Evolutionary conservation across 2,113 vertebrate species (phyloP).

Genomic region (Lycaon pictus): DNA sequence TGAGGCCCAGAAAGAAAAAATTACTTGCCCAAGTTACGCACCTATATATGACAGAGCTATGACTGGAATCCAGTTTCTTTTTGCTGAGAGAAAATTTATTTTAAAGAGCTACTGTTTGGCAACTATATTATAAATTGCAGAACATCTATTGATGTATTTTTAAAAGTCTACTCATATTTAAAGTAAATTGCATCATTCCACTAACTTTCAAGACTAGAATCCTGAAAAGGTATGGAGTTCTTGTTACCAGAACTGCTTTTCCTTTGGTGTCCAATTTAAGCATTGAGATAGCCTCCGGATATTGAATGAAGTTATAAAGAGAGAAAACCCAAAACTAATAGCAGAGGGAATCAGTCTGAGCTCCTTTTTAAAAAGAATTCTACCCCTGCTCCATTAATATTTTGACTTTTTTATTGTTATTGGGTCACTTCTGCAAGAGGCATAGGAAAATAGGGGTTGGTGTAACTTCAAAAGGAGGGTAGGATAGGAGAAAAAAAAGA

Average conservation of each 20-base stretch:
- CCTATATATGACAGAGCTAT: neutral
- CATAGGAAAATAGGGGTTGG: neutral
- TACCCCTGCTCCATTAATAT: neutral
- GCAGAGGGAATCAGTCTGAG: neutral
- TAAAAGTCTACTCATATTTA: constrained; percentile 21
- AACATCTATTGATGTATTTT: neutral
- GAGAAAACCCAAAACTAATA: neutral
- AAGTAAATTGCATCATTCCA: neutral
- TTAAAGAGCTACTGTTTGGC: constrained; percentile 13
- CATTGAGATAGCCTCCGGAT: neutral
- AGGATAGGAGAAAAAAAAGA: constrained; percentile 12
- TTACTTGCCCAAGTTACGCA: neutral
- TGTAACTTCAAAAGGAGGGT: neutral
- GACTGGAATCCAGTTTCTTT: neutral
- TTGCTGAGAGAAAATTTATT: constrained; percentile 22
- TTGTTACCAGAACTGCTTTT: neutral
- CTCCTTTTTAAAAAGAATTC: neutral
- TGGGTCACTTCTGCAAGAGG: neutral
- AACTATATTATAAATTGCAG: neutral
- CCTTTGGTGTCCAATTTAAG: neutral
- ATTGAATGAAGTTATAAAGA: neutral
- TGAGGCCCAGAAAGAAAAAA: neutral
- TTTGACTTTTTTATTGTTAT: neutral
- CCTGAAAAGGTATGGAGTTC: neutral
- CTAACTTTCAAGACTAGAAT: neutral